Base-by-base conservation (phyloP, 2,113 vertebrate genomes). In the Pseudois nayaur region DNA sequence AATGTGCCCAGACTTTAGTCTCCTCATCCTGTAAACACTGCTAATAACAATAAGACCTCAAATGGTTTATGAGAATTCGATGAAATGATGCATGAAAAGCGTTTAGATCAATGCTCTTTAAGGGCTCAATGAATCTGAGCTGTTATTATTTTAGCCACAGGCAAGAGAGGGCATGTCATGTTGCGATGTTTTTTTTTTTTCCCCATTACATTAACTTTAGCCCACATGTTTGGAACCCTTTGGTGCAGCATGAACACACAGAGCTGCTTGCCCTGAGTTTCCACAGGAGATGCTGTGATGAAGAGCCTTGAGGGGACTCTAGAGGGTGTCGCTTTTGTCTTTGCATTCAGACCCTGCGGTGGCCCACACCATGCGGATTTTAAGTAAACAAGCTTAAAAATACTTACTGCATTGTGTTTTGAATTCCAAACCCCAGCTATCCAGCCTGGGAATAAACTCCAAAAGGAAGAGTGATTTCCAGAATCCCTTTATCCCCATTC, bases 81-180 rank as follows among this genome's bases (percentile, higher is more conserved):
- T 96, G 92, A 97, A 97, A 62, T 83, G 89, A 60, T 78, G 79
- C 84, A 76, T 55, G 55, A 84, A 64, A 91, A 83, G 48, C 27
- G 33, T 45, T 96, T 93, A 91, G 59, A 91, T 71, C 48, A 60
- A 11, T 83, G 64, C 36, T 95, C 91, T 94, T 95, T 87, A 95
- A 94, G 40, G 62, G 50, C 84, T 97, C 45, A 27, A 7, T 94
- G 85, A 74, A 19, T 88, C 62, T 10, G 55, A 96, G 60, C 82
- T 97, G 64, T 93, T 92, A 96, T 91, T 74, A 96, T 95, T 78
- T 71, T 45, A 79, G 76, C 85, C 19, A 16, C 14, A 83, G 88
- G 86, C 64, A 96, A 93, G 94, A 96, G 86, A 96, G 83, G n/a
- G 45, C 40, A 29, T 36, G 64, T 86, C 84, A 57, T 40, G 78